Conservation (phyloP, 2,113 vertebrate genomes). For the Dinomys branickii region DNA sequence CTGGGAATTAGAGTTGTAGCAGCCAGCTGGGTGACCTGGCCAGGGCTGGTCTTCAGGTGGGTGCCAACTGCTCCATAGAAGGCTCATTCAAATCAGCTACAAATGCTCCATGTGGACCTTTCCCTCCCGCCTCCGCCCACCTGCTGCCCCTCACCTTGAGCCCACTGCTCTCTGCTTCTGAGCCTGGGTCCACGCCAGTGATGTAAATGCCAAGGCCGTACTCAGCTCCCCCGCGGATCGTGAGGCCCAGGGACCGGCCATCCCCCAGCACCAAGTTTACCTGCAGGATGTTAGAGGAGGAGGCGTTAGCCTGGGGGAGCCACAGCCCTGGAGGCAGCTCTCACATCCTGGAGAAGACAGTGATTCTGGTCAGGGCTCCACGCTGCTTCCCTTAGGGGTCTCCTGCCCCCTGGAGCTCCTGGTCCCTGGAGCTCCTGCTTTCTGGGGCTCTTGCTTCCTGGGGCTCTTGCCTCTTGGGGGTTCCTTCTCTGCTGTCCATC, state of each 20-base stretch:
- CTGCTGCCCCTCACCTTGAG: constrained; percentile 90
- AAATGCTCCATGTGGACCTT: accelerated
- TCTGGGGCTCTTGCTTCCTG: neutral
- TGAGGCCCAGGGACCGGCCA: constrained; percentile 95
- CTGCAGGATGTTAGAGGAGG: constrained; percentile 80
- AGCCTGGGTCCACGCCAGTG: constrained; percentile 95
- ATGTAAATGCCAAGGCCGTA: constrained; percentile 98
- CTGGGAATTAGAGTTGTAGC: neutral
- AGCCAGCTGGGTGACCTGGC: neutral
- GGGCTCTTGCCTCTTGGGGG: neutral
- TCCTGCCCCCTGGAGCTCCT: neutral
- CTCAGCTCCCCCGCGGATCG: constrained; percentile 96
- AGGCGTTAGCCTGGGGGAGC: neutral
- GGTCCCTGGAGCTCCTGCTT: neutral
- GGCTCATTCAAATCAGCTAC: neutral
- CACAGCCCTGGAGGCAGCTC: accelerated
- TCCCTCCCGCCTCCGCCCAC: accelerated
- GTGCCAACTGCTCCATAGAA: neutral
- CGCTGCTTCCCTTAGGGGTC: neutral
- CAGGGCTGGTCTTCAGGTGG: neutral
- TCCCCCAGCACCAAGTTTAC: constrained; percentile 97
- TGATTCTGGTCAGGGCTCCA: too few relatives aligned
- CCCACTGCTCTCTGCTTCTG: constrained; percentile 94
- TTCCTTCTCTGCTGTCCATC: neutral
- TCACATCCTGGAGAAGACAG: neutral